Evolutionary conservation across 2,113 vertebrate species (phyloP).

Genomic region (Hydrochoerus hydrochaeris): DNA sequence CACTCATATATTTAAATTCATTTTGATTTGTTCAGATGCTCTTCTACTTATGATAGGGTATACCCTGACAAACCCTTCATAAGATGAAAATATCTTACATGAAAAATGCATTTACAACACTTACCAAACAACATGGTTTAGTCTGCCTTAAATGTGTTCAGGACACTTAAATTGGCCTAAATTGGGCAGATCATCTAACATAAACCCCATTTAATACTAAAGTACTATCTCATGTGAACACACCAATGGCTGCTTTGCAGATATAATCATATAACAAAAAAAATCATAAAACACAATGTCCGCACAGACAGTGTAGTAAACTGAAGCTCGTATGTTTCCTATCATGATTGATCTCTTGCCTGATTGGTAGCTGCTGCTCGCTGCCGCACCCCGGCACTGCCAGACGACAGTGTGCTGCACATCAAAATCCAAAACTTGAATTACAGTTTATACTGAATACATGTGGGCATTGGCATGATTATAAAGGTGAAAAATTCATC

Average conservation of each 20-base stretch:
- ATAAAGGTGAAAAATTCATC: not conserved
- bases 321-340: not conserved
- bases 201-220: not conserved
- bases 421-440: not conserved
- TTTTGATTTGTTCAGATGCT: not conserved
- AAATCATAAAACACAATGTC: not conserved
- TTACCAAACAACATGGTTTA: not conserved
- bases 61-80: not conserved
- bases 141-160: not conserved
- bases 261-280: not conserved
- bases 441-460: not conserved
- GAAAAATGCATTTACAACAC: not conserved
- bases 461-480: too few relatives aligned
- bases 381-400: not conserved
- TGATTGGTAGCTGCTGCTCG: not conserved
- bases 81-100: not conserved
- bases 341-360: not conserved
- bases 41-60: not conserved
- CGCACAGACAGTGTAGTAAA: not conserved
- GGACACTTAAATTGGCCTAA: not conserved
- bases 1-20: not conserved
- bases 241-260: not conserved
- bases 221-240: not conserved
- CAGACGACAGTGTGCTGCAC: not conserved
- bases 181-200: not conserved